Evolutionary conservation across 2,113 vertebrate genomes (phyloP).

Genomic region (Epinephelus fuscoguttatus): DNA sequence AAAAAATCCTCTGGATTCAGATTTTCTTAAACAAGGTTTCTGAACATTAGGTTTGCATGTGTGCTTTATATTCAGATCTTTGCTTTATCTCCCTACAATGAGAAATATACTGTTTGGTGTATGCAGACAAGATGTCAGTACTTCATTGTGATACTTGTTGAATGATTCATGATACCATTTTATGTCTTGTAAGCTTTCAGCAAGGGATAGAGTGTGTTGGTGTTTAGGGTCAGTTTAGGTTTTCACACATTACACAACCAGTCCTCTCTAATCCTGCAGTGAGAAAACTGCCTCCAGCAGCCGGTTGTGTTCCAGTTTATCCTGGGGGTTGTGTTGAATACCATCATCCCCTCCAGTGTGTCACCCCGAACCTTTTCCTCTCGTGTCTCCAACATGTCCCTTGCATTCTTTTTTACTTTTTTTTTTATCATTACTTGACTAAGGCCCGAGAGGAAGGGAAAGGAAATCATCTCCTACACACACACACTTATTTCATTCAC

Average conservation of each 20-base stretch:
- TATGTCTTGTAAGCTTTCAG: constrained; percentile 6
- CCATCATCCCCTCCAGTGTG: constrained; percentile 11
- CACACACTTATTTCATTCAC: not conserved
- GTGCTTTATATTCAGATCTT: not conserved
- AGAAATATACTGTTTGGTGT: not conserved
- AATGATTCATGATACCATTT: not conserved
- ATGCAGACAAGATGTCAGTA: not conserved
- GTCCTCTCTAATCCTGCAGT: not conserved
- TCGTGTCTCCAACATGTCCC: not conserved
- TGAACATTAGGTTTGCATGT: not conserved
- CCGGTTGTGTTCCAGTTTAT: not conserved
- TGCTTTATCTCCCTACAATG: not conserved
- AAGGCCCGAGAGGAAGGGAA: constrained; percentile 4
- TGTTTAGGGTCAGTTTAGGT: not conserved
- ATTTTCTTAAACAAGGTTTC: not conserved
- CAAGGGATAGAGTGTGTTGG: not conserved
- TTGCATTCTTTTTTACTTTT: not conserved
- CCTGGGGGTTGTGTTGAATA: constrained; percentile 5
- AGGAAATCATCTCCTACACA: constrained; percentile 20
- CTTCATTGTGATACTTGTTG: not conserved
- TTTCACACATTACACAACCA: not conserved
- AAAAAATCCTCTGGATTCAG: not conserved
- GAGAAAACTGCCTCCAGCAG: not conserved
- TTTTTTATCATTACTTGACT: constrained; percentile 29
- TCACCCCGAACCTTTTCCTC: not conserved